Base-by-base conservation (phyloP, 2,888 invertebrate species). In the Suillia variegata region DNA sequence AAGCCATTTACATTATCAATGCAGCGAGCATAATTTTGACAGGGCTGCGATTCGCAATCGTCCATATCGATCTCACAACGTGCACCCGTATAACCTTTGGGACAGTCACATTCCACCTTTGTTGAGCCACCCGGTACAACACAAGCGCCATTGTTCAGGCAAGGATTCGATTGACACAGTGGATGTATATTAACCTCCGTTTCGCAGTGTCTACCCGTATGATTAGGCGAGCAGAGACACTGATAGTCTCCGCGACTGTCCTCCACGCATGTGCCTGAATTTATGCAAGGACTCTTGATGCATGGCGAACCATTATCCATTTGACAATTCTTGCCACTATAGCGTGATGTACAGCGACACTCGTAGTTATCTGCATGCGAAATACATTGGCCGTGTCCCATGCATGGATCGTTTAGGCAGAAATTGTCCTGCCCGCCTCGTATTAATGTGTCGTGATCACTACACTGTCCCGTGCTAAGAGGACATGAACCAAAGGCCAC, bases 301-400 rank as follows among this genome's bases (percentile, higher is more conserved):
- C 93, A 93, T 0, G 90, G 90, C 67, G 89, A 86, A 54, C 92
- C 92, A 78, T 85, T 86, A 82, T 93, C 92, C 79, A 88, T 87
- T 81, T 94, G 90, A 83, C 95, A 95, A 83, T 93, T 93, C 83
- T 90, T 90, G 67, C 95, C 94, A 57, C 90, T 88, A 82, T 92
- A 95, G 57, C 93, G 87, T 31, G 92, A 88, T 59, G 89, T 86
- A 84, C 95, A 95, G 77, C 88, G 88, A 82, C 96, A 96, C 76
- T 90, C 90, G 82, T 93, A 94, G 63, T 87, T 86, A 75, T 93
- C 93, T 65, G 87, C 62, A 52, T 88, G 85, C 45, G 90, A 91
- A 66, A 91, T 87, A 82, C 93, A 93, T 50, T 86, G 87, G 57
- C 93, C 94, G 80, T 90, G 92, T 72, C 89, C 85, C 89, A 93